Evolutionary conservation across 2,797 vertebrate species (phyloP).

Genomic region (Oreochromis grahami): DNA sequence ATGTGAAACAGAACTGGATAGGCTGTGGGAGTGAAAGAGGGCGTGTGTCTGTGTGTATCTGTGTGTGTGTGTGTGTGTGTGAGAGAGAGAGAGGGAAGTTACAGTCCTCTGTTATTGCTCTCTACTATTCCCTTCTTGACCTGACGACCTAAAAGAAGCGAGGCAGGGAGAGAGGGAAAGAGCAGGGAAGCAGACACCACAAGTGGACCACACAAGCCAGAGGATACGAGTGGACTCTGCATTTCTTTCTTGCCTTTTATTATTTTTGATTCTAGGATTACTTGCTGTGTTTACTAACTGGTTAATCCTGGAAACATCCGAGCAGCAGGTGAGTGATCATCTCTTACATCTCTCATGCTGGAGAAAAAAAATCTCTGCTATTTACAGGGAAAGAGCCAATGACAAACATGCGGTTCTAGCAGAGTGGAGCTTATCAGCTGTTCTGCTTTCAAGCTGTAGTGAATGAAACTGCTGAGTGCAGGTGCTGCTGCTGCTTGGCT

Average conservation of each 20-base stretch:
- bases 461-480: background rate
- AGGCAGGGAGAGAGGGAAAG: slow-evolving; percentile 13
- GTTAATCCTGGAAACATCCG: slow-evolving; percentile 33
- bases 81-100: slow-evolving; percentile 40
- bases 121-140: slow-evolving; percentile 76
- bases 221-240: slow-evolving; percentile 45
- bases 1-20: slow-evolving; percentile 40
- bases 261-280: slow-evolving; percentile 39
- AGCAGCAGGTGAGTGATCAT: slow-evolving; percentile 46
- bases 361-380: background rate
- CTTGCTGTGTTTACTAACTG: slow-evolving; percentile 2
- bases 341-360: background rate
- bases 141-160: slow-evolving; percentile 64
- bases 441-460: background rate
- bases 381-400: background rate
- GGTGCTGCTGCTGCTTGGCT: slow-evolving; percentile 6
- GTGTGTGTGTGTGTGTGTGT: background rate
- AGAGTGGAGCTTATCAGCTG: slow-evolving; percentile 4
- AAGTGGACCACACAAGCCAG: slow-evolving; percentile 44
- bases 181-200: slow-evolving; percentile 36
- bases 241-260: background rate
- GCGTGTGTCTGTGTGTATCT: background rate
- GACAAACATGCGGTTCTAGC: background rate
- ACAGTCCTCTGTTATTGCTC: slow-evolving; percentile 58
- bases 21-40: slow-evolving; percentile 51